Evolutionary conservation across 2,113 vertebrate species (phyloP).

Genomic region (Myodes glareolus): DNA sequence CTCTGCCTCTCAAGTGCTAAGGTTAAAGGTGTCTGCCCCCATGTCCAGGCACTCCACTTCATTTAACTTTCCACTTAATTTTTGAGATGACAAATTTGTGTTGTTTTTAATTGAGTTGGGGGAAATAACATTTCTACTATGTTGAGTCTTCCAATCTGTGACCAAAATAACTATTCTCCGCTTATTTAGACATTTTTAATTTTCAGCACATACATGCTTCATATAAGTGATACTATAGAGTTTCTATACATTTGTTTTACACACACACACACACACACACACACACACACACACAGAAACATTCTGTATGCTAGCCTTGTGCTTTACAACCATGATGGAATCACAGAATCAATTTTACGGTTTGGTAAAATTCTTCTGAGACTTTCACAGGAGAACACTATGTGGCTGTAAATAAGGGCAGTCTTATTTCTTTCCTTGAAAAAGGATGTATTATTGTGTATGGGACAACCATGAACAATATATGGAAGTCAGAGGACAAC

Average conservation of each 20-base stretch:
- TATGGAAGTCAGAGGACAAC: too few relatives aligned
- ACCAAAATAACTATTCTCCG: not conserved
- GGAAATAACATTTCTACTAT: not conserved
- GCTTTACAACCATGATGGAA: slow-evolving; percentile 1
- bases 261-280: not conserved
- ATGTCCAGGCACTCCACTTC: not conserved
- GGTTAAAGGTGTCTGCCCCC: not conserved
- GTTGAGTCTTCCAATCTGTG: not conserved
- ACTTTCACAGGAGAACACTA: not conserved
- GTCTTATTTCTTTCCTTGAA: too few relatives aligned
- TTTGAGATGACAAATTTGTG: not conserved
- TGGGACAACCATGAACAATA: not conserved
- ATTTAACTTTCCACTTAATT: not conserved
- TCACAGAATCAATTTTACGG: not conserved
- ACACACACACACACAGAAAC: not conserved
- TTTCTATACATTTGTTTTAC: not conserved
- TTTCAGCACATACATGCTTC: not conserved
- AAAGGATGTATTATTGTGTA: not conserved
- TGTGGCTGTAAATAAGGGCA: not conserved
- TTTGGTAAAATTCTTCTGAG: not conserved
- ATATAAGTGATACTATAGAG: not conserved
- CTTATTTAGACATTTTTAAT: not conserved
- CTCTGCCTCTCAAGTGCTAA: not conserved
- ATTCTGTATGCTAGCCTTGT: not conserved
- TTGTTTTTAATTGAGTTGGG: not conserved